These are phyloP conservation scores for Brachyhypopomus occidentalis DNA, from an alignment of 2,113 vertebrate species.

Conservation along the genomic window DNA sequence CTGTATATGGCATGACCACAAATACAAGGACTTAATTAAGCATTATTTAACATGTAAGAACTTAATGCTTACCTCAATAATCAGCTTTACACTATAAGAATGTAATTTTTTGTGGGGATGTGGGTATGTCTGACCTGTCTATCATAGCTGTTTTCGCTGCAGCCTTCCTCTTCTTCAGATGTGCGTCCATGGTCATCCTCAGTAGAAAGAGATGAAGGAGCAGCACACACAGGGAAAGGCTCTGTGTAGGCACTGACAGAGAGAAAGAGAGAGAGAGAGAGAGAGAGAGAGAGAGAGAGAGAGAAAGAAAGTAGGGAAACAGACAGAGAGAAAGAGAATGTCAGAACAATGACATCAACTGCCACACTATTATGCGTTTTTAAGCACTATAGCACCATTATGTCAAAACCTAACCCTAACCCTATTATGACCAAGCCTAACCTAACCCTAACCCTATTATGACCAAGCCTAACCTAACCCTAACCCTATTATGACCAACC, in stretches of 20 bases:
- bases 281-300: not conserved
- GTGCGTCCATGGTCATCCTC: constrained; percentile 89
- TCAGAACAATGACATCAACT: no score
- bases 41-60: no score
- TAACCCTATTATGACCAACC: no score
- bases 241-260: constrained; percentile 89
- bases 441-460: no score
- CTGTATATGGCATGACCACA: no score
- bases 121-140: constrained; percentile 77
- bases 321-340: not conserved
- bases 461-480: no score
- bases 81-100: not conserved
- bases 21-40: no score
- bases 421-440: no score
- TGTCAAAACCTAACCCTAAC: no score
- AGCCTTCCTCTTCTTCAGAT: constrained; percentile 90
- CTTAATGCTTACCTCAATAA: no score
- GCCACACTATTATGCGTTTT: no score
- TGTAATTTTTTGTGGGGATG: not conserved
- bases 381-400: no score
- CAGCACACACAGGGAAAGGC: constrained; percentile 85
- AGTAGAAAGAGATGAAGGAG: constrained; percentile 70
- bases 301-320: not conserved
- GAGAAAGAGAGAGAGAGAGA: constrained; percentile 41
- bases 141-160: constrained; percentile 73